Evolutionary conservation across 2,797 vertebrate species (phyloP).

Genomic region (Carapus acus): DNA sequence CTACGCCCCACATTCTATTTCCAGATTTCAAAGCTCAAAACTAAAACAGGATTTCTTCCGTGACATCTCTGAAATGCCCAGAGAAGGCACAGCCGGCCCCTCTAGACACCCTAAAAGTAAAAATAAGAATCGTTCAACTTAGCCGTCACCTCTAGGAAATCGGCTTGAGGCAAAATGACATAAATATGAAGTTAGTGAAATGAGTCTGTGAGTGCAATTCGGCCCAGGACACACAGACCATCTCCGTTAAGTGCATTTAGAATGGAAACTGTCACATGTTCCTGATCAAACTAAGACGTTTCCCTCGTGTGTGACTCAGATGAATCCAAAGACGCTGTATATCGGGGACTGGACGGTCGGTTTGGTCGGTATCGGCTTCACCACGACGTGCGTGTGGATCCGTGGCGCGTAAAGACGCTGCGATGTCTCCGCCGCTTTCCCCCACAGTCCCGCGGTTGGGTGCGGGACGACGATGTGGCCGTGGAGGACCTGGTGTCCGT

Average conservation of each 20-base stretch:
- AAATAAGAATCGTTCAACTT: slow-evolving; percentile 54
- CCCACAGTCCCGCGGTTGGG: slow-evolving; percentile 76
- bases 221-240: slow-evolving; percentile 39
- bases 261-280: no score
- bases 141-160: slow-evolving; percentile 44
- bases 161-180: slow-evolving; percentile 31
- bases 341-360: slow-evolving; percentile 79
- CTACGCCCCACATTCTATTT: slow-evolving; percentile 44
- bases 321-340: slow-evolving; percentile 93
- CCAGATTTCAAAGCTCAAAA: slow-evolving; percentile 42
- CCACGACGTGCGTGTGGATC: slow-evolving; percentile 84
- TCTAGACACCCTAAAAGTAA: slow-evolving; percentile 47
- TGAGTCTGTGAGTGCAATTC: slow-evolving; percentile 59
- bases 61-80: slow-evolving; percentile 39
- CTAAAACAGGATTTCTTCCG: slow-evolving; percentile 50
- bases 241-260: slow-evolving; percentile 62
- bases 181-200: slow-evolving; percentile 29
- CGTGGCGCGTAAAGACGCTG: slow-evolving; percentile 70
- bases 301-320: slow-evolving; percentile 73
- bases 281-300: slow-evolving; percentile 19
- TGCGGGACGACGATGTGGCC: slow-evolving; percentile 72
- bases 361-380: slow-evolving; percentile 97
- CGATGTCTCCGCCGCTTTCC: slow-evolving; percentile 70
- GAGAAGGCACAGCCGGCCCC: slow-evolving; percentile 34
- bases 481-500: slow-evolving; percentile 81